Base-by-base conservation (phyloP, 2,113 vertebrate species). In the Taxidea taxus region DNA sequence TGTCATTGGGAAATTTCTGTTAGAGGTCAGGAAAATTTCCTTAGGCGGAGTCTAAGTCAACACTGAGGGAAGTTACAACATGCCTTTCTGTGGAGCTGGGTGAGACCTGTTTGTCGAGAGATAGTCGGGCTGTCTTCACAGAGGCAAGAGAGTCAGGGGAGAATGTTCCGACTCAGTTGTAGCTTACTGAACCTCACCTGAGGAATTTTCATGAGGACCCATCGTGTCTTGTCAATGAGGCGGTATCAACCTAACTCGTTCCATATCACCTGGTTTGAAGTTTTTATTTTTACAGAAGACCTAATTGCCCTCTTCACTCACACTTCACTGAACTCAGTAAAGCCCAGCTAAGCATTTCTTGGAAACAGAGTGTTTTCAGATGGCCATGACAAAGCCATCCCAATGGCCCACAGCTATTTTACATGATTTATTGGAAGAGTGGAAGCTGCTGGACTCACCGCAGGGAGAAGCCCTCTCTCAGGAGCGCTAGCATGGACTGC, bases 321-420 rank as follows among this genome's bases (percentile, higher is more conserved):
- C 91, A 96, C 87, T 95, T 85, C 96, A 89, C n/a, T 74, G 91
- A 96, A 89, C 81, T 72, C 90, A 81, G 70, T 60, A 82, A 96
- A 96, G 87, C 94, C 88, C 88, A 86, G 92, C 95, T 95, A 98
- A 97, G 93, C 94, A 97, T 98, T 93, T 96, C 89, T 84, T 56
- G 42, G 97, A 97, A 97, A 98, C 88, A 96, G 94, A 93, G 94
- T 21, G 21, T 94, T 97, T 98, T 96, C 93, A 91, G 83, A 88
- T 42, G 93, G 89, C 80, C 88, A 37, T 91, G 91, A 91, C 42
- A 78, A 86, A 97, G 90, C 51, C 4, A 42, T 72, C 14, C 81
- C 0, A 14, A 80, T 87, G 86, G 86, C 14, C 0, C 77, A 44
- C 25, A 39, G 88, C 88, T 54, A 56, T 87, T 93, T 90, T 93